A percentile compares a stretch with the other conserved stretches of the same genome.
Conservation (phyloP, 2,888 invertebrate species). For the Bhutanitis thaidina region DNA sequence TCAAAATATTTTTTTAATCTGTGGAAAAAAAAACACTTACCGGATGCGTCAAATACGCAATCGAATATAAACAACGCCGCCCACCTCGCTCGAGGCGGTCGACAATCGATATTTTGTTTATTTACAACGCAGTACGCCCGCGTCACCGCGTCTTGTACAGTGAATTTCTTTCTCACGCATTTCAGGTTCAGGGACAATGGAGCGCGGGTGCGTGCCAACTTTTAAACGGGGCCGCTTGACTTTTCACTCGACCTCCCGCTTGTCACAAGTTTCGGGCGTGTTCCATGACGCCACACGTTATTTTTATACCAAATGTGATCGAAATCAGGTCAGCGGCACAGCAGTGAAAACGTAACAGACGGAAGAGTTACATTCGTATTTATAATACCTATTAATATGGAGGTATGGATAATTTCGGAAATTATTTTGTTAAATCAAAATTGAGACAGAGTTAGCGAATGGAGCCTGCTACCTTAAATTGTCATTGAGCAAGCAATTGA, state of each 20-base stretch:
- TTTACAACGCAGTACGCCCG: not conserved
- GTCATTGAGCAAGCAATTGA: no score
- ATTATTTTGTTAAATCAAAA: no score
- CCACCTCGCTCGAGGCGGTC: not conserved
- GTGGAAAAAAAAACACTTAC: not conserved
- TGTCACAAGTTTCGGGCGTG: not conserved
- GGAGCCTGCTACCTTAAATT: no score
- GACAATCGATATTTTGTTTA: conserved; percentile 1
- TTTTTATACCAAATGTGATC: no score
- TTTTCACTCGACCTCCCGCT: not conserved
- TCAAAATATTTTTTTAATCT: no score
- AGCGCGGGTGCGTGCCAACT: conserved; percentile 5
- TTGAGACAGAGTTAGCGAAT: no score
- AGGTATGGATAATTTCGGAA: no score
- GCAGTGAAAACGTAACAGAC: no score
- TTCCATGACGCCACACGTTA: no score
- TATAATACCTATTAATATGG: no score
- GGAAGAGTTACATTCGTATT: no score
- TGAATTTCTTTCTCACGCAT: conserved; percentile 1
- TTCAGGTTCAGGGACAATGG: conserved; percentile 6
- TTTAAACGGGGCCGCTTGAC: conserved; percentile 1
- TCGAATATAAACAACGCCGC: not conserved
- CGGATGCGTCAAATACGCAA: not conserved
- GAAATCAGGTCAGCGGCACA: no score
- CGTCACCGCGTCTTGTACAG: not conserved